Evolutionary conservation across 2,797 vertebrate species (phyloP).

Genomic region (Pelodytes ibericus): DNA sequence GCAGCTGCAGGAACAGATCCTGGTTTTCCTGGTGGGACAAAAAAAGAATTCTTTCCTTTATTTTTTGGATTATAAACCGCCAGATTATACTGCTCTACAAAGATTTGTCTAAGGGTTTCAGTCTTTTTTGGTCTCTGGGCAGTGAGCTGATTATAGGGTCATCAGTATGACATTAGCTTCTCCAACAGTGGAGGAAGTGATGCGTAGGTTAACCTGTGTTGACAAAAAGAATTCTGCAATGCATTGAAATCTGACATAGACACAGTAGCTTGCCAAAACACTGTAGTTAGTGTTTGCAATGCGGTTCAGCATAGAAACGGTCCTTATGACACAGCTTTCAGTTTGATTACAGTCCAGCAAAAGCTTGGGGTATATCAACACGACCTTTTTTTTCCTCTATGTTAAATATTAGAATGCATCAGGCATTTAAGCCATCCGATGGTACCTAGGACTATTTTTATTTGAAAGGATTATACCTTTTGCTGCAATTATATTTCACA

Average conservation of each 20-base stretch:
- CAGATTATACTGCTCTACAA: conserved; percentile 18
- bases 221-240: conserved; percentile 19
- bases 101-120: conserved; percentile 28
- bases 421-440: conserved; percentile 10
- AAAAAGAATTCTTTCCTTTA: conserved; percentile 33
- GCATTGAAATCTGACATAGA: conserved; percentile 4
- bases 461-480: conserved; percentile 20
- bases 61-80: conserved; percentile 24
- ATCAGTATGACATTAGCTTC: conserved; percentile 41
- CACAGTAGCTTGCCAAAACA: neutral
- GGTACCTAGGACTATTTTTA: neutral
- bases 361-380: conserved; percentile 1
- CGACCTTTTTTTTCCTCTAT: neutral
- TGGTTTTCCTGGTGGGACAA: conserved; percentile 47
- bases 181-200: conserved; percentile 16
- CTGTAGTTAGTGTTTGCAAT: conserved; percentile 4
- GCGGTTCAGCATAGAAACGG: neutral
- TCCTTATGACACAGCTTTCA: conserved; percentile 10
- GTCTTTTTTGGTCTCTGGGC: conserved; percentile 27
- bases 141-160: conserved; percentile 41
- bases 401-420: neutral
- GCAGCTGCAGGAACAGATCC: conserved; percentile 48
- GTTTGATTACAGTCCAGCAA: conserved; percentile 17
- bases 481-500: conserved; percentile 2
- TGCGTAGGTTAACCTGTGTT: conserved; percentile 31